These are phyloP conservation scores for Eristalis pertinax DNA, from an alignment of 2,888 invertebrate genomes.

Conservation along the genomic window DNA sequence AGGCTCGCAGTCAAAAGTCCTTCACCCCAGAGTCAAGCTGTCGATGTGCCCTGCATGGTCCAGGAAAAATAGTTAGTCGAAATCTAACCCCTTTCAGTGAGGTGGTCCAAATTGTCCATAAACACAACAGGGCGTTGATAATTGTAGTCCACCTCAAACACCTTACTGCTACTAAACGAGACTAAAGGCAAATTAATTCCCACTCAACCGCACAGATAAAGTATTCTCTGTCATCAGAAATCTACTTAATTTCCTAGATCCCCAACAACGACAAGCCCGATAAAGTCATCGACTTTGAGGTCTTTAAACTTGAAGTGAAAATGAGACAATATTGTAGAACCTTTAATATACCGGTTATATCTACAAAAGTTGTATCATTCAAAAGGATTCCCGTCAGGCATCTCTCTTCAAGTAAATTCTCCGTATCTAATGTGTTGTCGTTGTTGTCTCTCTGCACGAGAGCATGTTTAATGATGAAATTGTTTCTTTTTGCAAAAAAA, in stretches of 20 bases:
- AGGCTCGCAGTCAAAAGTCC: too few species aligned
- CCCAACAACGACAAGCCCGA: background rate
- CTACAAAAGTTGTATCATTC: background rate
- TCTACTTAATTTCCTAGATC: background rate
- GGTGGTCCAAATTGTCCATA: too few species aligned
- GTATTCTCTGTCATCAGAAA: background rate
- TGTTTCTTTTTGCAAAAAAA: slow-evolving; percentile 24
- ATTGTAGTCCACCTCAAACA: too few species aligned
- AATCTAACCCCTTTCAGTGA: too few species aligned
- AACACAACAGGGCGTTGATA: too few species aligned
- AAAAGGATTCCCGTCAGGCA: slow-evolving; percentile 6
- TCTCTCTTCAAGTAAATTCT: slow-evolving; percentile 43
- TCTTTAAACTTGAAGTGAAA: background rate
- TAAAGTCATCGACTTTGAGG: background rate
- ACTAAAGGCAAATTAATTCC: too few species aligned
- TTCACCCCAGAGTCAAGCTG: too few species aligned
- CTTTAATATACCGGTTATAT: background rate
- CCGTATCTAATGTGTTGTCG: slow-evolving; percentile 46
- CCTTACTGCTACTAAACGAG: too few species aligned
- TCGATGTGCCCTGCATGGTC: too few species aligned
- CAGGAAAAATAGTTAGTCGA: too few species aligned
- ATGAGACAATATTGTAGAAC: background rate
- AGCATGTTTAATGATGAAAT: slow-evolving; percentile 34
- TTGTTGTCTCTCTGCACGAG: slow-evolving; percentile 15
- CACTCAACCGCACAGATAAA: background rate